Conservation (phyloP, 1,140 invertebrate species). For the Drosophila mojavensis region DNA sequence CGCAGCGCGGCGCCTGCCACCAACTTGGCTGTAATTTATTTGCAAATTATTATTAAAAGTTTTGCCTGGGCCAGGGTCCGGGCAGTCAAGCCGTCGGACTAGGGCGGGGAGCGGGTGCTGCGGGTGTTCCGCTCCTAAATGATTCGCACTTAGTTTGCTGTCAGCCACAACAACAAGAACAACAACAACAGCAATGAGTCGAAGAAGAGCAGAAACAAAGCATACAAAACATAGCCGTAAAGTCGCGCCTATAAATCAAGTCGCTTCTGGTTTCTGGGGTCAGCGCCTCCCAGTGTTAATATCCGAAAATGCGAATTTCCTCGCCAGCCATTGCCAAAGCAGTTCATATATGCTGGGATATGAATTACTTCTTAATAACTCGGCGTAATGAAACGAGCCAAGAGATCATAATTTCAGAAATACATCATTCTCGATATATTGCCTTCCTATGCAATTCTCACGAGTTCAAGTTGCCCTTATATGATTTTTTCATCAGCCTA, state of each 20-base stretch:
- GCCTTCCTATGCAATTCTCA: neutral
- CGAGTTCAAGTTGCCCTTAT: too few species aligned
- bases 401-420: too few species aligned
- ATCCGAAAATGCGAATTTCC: conserved; percentile 33
- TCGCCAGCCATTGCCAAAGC: too few species aligned
- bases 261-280: conserved; percentile 45
- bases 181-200: conserved; percentile 23
- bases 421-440: neutral
- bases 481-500: too few species aligned
- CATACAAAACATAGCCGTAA: conserved; percentile 40
- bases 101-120: conserved; percentile 18
- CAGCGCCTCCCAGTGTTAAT: conserved; percentile 34
- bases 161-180: conserved; percentile 68
- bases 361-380: too few species aligned
- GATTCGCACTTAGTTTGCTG: conserved; percentile 81
- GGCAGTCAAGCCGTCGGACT: neutral
- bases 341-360: too few species aligned
- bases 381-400: too few species aligned
- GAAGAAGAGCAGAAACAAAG: conserved; percentile 16
- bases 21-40: conserved; percentile 80
- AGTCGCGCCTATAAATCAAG: conserved; percentile 76
- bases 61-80: conserved; percentile 43
- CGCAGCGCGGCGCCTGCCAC: conserved; percentile 29
- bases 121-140: conserved; percentile 60
- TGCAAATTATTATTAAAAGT: conserved; percentile 84